A percentile compares a stretch with the other conserved stretches of the same genome.
phyloP scores from a whole-genome alignment of 1,140 invertebrate species.

The Trypoxylus dichotomus region DNA sequence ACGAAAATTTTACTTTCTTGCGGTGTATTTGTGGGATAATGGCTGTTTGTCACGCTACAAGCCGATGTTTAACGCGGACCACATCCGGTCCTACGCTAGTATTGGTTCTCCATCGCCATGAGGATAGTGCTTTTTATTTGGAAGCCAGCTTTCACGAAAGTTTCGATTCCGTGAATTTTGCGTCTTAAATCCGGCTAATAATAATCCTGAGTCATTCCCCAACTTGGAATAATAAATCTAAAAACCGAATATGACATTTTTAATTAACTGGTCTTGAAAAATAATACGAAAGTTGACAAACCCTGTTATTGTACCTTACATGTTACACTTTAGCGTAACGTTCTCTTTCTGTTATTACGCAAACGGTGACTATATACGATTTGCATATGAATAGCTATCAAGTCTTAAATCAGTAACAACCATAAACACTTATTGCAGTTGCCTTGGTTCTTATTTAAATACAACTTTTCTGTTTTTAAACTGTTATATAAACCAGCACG shows the following conservation, averaged over 20 bases:
- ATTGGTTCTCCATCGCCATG: neutral
- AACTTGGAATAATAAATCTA: too few relatives aligned
- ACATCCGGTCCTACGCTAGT: conserved; percentile 35
- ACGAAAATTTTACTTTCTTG: conserved; percentile 43
- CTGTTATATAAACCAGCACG: neutral
- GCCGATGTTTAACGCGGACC: conserved; percentile 33
- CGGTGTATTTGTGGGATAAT: conserved; percentile 40
- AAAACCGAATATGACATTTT: too few relatives aligned
- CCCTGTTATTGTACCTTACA: too few relatives aligned
- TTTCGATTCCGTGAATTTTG: neutral
- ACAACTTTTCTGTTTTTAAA: neutral
- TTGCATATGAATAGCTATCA: neutral
- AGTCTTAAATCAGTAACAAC: neutral
- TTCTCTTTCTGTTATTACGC: too few relatives aligned
- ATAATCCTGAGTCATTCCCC: too few relatives aligned
- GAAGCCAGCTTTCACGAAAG: neutral
- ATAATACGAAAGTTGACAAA: too few relatives aligned
- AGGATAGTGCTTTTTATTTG: neutral
- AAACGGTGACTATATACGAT: neutral
- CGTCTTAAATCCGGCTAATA: too few relatives aligned
- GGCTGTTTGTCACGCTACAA: conserved; percentile 39
- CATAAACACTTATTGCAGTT: too few relatives aligned
- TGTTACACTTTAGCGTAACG: too few relatives aligned
- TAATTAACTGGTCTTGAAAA: too few relatives aligned
- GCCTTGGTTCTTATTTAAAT: too few relatives aligned